phyloP scores from a whole-genome alignment of 2,113 vertebrate genomes.

The Salvelinus fontinalis region DNA sequence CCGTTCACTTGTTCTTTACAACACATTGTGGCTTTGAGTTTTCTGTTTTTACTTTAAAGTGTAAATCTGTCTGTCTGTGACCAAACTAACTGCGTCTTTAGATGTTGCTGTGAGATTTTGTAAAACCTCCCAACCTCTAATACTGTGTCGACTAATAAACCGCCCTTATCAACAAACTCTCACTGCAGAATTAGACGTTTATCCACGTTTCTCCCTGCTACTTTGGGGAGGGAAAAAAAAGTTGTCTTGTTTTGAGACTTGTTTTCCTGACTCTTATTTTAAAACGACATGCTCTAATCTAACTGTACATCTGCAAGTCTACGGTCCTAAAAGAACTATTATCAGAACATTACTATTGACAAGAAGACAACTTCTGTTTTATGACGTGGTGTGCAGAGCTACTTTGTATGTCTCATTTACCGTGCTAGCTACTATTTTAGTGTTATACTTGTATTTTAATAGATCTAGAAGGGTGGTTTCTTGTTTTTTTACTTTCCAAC shows the following conservation, averaged over 20 bases:
- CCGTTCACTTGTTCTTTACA: slow-evolving; percentile 23
- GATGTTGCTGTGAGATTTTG: not conserved
- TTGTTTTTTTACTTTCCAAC: too few species aligned
- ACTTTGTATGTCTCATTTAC: not conserved
- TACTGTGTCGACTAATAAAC: not conserved
- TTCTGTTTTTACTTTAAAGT: slow-evolving; percentile 6
- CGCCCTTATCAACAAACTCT: too few species aligned
- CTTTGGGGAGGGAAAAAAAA: not conserved
- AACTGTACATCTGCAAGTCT: not conserved
- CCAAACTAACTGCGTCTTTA: too few species aligned
- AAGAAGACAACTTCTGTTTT: not conserved
- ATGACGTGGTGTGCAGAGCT: not conserved
- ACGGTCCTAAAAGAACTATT: not conserved
- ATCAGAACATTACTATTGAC: not conserved
- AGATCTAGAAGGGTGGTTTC: too few species aligned
- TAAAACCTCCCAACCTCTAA: not conserved
- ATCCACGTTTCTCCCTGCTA: too few species aligned
- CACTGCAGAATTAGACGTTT: too few species aligned
- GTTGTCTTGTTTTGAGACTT: not conserved
- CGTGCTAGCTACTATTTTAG: not conserved
- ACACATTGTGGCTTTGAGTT: not conserved
- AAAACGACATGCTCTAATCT: not conserved
- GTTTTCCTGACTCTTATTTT: not conserved
- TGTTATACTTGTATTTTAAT: not conserved
- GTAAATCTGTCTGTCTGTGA: slow-evolving; percentile 35